Evolutionary conservation across 1,140 invertebrate genomes (phyloP), one percentile per base, ranked within the genome.

Genomic region (Stegodyphus mimosarum): DNA sequence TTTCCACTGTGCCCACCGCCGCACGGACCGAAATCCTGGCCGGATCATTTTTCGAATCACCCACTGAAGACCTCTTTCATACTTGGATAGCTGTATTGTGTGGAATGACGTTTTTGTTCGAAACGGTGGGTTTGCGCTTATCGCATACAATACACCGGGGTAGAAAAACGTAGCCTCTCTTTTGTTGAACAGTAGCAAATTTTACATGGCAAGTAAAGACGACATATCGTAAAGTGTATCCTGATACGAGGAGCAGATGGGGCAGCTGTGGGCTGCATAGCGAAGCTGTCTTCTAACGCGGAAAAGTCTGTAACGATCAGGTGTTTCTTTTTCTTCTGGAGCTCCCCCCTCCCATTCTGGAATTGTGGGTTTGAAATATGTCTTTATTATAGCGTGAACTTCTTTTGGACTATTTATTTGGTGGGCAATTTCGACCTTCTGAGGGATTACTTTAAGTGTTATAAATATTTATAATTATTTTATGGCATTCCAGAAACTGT

Each of bases 101-200:
- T 33, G 71, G 63, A 83, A 74, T 52, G 49, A 60, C 55, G 18
- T 17, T 83, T 83, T 73, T 83, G 69, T 72, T 48, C 55, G 9
- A 74, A 83, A 67, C 63, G 49, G 80, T 83, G 80, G 80, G 80
- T 71, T 74, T 74, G 80, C 7, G 80, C 70, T 73, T n/a, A 9
- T 53, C 48, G 48, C 49, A n/a, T 60, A 83, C 80, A 83, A 83
- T 83, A 17, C 55, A 5, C 10, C 6, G 9, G 52, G 18, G 17
- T 50, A 52, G 67, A 80, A 52, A 80, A 71, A 71, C 71, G 69
- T 77, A 53, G 51, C n/a, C 55, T 48, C 0, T 52, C 33, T 63
- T 60, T 83, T 83, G 80, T 83, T 71, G 51, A 6, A 60, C 55
- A 11, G 55, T 60, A 15, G 55, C 60, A 33, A 67, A 74, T 74